Conservation (phyloP, 2,797 vertebrate genomes). For the Ciconia nigra region DNA sequence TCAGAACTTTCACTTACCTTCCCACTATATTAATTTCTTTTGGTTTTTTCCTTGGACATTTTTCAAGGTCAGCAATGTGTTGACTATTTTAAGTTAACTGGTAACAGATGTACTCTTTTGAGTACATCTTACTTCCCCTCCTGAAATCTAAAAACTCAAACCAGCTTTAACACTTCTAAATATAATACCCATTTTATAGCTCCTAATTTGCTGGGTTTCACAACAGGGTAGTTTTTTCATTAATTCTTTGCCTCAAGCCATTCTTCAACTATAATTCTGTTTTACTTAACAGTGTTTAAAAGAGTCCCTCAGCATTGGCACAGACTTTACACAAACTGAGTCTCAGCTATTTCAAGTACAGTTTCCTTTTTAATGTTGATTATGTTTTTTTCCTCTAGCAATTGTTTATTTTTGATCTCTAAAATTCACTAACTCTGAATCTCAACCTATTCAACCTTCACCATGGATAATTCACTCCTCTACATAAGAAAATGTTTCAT, state of each 20-base stretch:
- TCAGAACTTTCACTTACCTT: constrained; percentile 15
- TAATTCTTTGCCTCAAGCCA: constrained; percentile 66
- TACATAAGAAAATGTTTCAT: neutral
- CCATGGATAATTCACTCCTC: neutral
- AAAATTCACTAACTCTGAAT: neutral
- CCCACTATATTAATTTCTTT: neutral
- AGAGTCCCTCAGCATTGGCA: constrained; percentile 1
- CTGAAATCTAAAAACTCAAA: constrained; percentile 53
- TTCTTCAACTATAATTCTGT: constrained; percentile 58
- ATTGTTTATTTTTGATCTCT: neutral
- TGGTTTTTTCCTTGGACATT: neutral
- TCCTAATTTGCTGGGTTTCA: constrained; percentile 67
- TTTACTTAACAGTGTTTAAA: constrained; percentile 62
- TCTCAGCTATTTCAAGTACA: neutral
- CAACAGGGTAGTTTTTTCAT: constrained; percentile 59
- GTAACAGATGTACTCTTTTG: neutral
- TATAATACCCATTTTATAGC: constrained; percentile 58
- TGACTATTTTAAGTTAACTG: constrained; percentile 46
- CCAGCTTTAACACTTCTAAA: constrained; percentile 58
- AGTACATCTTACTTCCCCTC: neutral
- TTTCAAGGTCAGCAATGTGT: constrained; percentile 36
- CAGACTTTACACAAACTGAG: constrained; percentile 11
- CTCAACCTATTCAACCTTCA: neutral
- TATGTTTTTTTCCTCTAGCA: neutral
- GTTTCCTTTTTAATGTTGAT: neutral